Percentiles rank a stretch among this genome's conserved stretches.
Conservation (phyloP, 2,888 invertebrate species). For the Steinernema carpocapsae region DNA sequence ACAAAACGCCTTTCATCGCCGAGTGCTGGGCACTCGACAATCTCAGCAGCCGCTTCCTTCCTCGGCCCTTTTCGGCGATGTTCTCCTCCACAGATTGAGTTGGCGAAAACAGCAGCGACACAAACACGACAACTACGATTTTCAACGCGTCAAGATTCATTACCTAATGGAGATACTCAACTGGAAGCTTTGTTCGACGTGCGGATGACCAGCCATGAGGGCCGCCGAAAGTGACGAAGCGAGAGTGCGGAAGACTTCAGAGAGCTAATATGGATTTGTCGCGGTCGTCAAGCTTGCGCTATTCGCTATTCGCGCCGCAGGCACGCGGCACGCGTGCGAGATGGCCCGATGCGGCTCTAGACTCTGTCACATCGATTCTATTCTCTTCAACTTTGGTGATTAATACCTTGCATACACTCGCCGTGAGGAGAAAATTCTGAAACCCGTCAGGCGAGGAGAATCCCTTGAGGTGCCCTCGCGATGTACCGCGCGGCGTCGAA, state of each 20-base stretch:
- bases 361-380: slow-evolving; percentile 13
- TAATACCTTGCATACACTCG: neutral
- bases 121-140: neutral
- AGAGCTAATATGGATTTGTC: slow-evolving; percentile 13
- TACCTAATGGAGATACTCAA: slow-evolving; percentile 20
- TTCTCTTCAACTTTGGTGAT: slow-evolving; percentile 8
- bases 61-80: neutral
- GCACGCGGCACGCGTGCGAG: neutral
- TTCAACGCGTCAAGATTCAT: neutral
- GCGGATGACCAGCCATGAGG: slow-evolving; percentile 4
- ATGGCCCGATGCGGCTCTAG: neutral
- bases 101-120: neutral
- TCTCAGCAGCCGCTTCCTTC: too few species aligned
- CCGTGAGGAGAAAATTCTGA: too few species aligned
- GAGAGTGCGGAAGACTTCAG: slow-evolving; percentile 19
- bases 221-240: neutral
- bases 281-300: slow-evolving; percentile 1
- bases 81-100: too few species aligned
- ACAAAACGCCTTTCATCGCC: too few species aligned
- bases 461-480: neutral
- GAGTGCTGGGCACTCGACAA: too few species aligned
- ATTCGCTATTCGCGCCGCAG: slow-evolving; percentile 1
- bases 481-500: neutral
- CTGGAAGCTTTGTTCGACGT: slow-evolving; percentile 21
- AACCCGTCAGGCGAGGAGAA: too few species aligned